Conservation (phyloP, 2,888 invertebrate genomes). For the Xanthorhoe spadicearia region DNA sequence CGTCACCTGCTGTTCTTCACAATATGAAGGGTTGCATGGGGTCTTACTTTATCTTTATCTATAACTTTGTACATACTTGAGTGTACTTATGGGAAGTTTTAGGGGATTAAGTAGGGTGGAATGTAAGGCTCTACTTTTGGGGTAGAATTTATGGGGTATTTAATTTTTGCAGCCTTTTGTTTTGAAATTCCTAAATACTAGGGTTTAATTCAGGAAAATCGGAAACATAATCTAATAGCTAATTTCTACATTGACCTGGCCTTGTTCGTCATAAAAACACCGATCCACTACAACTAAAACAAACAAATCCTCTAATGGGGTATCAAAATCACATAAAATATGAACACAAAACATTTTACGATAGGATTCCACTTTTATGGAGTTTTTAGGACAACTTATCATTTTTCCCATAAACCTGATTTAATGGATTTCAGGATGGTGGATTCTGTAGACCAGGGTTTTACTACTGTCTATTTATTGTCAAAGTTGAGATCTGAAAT, state of each 20-base stretch:
- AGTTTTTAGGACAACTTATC: constrained; percentile 72
- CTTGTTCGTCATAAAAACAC: constrained; percentile 25
- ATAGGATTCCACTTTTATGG: constrained; percentile 63
- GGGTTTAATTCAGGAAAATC: background rate
- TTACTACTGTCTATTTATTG: constrained; percentile 28
- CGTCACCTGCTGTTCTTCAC: background rate
- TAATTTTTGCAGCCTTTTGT: constrained; percentile 26
- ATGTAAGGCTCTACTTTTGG: constrained; percentile 30
- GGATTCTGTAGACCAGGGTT: constrained; percentile 21
- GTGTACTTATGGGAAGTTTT: constrained; percentile 26
- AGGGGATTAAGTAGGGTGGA: constrained; percentile 30
- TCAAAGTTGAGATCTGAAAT: constrained; percentile 15
- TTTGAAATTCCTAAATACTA: constrained; percentile 13
- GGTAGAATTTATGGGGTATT: constrained; percentile 26
- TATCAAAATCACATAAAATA: constrained; percentile 61
- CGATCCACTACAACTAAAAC: constrained; percentile 47
- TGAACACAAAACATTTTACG: constrained; percentile 64
- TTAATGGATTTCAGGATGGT: constrained; percentile 54
- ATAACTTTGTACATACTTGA: constrained; percentile 11
- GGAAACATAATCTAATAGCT: too few relatives aligned
- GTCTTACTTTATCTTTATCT: background rate
- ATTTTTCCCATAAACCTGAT: constrained; percentile 69
- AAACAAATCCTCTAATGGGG: constrained; percentile 53
- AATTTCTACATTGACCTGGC: background rate
- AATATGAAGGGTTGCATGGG: constrained; percentile 26